Conservation (phyloP, 2,113 vertebrate genomes). For the Erythrocercus mccallii region DNA sequence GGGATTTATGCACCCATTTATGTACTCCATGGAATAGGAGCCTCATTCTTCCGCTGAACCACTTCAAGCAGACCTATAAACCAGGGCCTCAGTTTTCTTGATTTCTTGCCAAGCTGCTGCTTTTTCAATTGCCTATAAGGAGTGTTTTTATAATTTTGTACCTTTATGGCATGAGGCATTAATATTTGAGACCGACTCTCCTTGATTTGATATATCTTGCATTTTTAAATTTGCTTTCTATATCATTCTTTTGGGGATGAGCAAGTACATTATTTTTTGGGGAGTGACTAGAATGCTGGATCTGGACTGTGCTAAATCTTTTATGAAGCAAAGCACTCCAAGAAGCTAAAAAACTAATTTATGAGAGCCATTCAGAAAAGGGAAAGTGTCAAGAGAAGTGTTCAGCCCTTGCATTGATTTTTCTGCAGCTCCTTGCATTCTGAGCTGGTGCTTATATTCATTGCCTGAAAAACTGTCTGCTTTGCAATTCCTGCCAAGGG, state of each 20-base stretch:
- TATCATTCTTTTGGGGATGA: not conserved
- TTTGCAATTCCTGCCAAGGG: not conserved
- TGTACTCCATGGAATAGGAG: not conserved
- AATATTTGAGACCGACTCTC: not conserved
- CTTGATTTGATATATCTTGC: not conserved
- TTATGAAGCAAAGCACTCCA: slow-evolving; percentile 1
- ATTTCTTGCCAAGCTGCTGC: not conserved
- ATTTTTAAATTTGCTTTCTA: slow-evolving; percentile 18
- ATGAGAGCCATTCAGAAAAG: slow-evolving; percentile 24
- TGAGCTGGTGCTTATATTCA: slow-evolving; percentile 2
- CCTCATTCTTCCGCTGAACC: not conserved
- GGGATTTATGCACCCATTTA: not conserved
- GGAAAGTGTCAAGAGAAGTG: not conserved
- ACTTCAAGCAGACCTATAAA: not conserved
- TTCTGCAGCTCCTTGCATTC: slow-evolving; percentile 16
- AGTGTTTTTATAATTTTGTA: not conserved
- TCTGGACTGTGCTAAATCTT: not conserved
- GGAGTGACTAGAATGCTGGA: not conserved
- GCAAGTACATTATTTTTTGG: not conserved
- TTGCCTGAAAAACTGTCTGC: slow-evolving; percentile 1
- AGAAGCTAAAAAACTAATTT: slow-evolving; percentile 39
- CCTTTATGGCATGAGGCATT: not conserved
- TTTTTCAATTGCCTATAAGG: not conserved
- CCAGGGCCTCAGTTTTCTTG: not conserved
- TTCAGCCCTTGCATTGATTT: slow-evolving; percentile 41